phyloP scores from a whole-genome alignment of 2,888 invertebrate species.

The Sthenelais limicola region DNA sequence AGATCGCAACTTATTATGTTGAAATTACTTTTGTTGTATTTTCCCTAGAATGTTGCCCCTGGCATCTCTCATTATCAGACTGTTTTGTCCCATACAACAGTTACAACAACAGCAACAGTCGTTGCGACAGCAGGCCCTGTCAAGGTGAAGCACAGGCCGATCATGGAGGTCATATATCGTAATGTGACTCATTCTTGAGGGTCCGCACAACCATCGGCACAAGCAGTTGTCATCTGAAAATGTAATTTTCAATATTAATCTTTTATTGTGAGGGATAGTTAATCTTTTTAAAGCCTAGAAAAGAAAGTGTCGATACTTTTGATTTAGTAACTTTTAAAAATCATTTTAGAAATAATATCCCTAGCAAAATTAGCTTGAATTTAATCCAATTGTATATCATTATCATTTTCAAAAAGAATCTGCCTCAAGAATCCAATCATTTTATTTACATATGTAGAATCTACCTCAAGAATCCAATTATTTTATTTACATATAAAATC shows the following conservation, averaged over 20 bases:
- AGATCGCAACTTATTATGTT: too few species aligned
- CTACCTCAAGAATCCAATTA: not conserved
- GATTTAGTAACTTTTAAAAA: not conserved
- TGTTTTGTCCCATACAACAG: slow-evolving; percentile 56
- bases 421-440: too few species aligned
- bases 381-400: too few species aligned
- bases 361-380: too few species aligned
- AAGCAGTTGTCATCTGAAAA: slow-evolving; percentile 55
- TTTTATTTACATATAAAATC: not conserved
- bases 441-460: not conserved
- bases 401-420: too few species aligned
- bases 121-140: slow-evolving; percentile 54
- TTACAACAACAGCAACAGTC: slow-evolving; percentile 50
- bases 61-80: slow-evolving; percentile 55
- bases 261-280: too few species aligned
- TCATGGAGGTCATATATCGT: slow-evolving; percentile 55
- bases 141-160: slow-evolving; percentile 56
- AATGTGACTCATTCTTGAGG: slow-evolving; percentile 55
- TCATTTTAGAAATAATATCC: not conserved
- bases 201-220: slow-evolving; percentile 62
- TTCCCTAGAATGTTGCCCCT: slow-evolving; percentile 54
- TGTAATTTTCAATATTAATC: not conserved
- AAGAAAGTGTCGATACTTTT: too few species aligned
- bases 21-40: slow-evolving; percentile 43
- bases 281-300: too few species aligned